Evolutionary conservation across 2,113 vertebrate species (phyloP).

Genomic region (Epinephelus lanceolatus): DNA sequence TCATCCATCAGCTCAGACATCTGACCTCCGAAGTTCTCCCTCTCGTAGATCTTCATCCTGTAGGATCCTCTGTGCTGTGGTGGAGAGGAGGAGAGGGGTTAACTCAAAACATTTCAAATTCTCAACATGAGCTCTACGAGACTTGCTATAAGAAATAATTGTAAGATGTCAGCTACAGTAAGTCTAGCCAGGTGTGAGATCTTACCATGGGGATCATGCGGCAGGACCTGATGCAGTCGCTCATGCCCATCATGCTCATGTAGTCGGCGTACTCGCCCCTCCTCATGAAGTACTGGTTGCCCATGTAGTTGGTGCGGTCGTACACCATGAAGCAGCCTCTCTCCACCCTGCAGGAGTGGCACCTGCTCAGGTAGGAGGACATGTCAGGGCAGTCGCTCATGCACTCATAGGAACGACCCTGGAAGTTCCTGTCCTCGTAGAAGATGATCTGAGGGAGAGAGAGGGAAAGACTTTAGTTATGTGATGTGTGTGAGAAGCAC

Average conservation of each 20-base stretch:
- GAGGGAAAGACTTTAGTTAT: neutral
- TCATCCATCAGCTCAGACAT: slow-evolving; percentile 83
- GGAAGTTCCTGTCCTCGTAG: slow-evolving; percentile 85
- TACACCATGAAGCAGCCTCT: slow-evolving; percentile 81
- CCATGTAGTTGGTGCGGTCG: slow-evolving; percentile 75
- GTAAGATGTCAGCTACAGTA: neutral
- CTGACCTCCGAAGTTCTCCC: slow-evolving; percentile 83
- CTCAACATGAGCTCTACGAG: neutral
- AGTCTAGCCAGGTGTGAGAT: neutral
- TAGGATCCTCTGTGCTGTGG: slow-evolving; percentile 77
- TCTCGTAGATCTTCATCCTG: slow-evolving; percentile 85
- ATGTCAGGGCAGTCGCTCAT: slow-evolving; percentile 81
- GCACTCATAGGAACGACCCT: slow-evolving; percentile 83
- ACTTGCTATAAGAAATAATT: too few species aligned
- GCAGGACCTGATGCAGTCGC: slow-evolving; percentile 76
- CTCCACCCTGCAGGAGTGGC: slow-evolving; percentile 78
- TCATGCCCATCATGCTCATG: slow-evolving; percentile 79
- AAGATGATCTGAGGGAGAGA: slow-evolving; percentile 74
- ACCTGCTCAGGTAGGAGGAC: slow-evolving; percentile 77
- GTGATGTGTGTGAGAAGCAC: neutral
- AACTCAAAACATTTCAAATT: neutral
- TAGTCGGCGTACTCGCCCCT: slow-evolving; percentile 80
- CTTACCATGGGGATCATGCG: slow-evolving; percentile 81
- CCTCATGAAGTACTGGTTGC: slow-evolving; percentile 80
- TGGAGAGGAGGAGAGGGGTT: neutral